phyloP scores from a whole-genome alignment of 2,888 invertebrate species.

The Ypsolopha sequella region DNA sequence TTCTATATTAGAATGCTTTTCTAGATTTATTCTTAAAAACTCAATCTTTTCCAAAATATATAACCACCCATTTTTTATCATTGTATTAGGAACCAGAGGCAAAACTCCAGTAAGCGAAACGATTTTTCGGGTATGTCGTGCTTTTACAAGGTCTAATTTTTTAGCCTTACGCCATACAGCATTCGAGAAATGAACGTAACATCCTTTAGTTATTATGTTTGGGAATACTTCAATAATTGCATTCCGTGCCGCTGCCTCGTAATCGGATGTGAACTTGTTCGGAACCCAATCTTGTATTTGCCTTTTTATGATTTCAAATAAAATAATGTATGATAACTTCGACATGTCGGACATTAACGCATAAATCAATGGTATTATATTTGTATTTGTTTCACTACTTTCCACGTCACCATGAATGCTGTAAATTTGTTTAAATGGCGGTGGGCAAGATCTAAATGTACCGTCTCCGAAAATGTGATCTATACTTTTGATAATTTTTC shows the following conservation, averaged over 20 bases:
- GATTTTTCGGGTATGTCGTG: not conserved
- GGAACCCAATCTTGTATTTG: not conserved
- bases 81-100: not conserved
- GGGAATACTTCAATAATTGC: too few relatives aligned
- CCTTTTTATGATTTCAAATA: not conserved
- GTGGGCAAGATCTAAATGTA: not conserved
- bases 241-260: too few relatives aligned
- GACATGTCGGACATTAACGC: not conserved
- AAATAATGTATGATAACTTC: not conserved
- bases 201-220: too few relatives aligned
- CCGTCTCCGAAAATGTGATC: constrained; percentile 1
- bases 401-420: constrained; percentile 1
- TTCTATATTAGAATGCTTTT: too few relatives aligned
- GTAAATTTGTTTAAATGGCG: not conserved
- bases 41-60: not conserved
- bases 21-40: too few relatives aligned
- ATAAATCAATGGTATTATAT: not conserved
- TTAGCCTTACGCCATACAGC: too few relatives aligned
- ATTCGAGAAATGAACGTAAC: too few relatives aligned
- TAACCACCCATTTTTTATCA: not conserved
- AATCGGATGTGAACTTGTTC: not conserved
- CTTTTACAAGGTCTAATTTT: not conserved
- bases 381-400: not conserved
- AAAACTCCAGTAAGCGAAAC: not conserved
- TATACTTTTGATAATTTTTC: not conserved